phyloP scores from a whole-genome alignment of 2,888 invertebrate species.

The Hirtodrosophila histrioides region DNA sequence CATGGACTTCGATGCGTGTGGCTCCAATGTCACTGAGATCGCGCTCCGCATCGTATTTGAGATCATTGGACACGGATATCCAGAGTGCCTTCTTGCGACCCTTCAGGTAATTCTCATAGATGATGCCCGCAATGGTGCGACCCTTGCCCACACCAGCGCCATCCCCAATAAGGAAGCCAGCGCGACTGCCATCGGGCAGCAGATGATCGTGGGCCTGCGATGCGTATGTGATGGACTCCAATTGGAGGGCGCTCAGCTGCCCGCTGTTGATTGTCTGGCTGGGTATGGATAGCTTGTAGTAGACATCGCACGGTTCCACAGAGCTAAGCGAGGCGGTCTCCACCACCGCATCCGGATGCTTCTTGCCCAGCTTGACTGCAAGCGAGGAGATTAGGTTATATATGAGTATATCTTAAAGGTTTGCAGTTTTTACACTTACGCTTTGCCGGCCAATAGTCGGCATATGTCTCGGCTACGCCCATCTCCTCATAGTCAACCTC shows the following conservation, averaged over 20 bases:
- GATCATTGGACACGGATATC: constrained; percentile 99
- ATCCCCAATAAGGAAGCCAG: constrained; percentile 98
- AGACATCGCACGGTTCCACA: constrained; percentile 96
- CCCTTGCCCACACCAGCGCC: constrained; percentile 99
- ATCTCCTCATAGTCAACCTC: constrained; percentile 97
- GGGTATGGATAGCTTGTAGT: constrained; percentile 93
- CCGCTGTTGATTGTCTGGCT: constrained; percentile 93
- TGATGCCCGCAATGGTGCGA: constrained; percentile 98
- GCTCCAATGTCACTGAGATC: constrained; percentile 98
- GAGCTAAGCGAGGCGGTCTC: constrained; percentile 99
- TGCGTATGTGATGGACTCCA: constrained; percentile 98
- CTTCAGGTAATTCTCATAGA: constrained; percentile 97
- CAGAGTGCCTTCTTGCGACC: constrained; percentile 98
- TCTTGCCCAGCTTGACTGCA: constrained; percentile 94
- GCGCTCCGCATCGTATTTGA: constrained; percentile 98
- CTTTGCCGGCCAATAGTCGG: constrained; percentile 99
- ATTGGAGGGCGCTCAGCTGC: constrained; percentile 95
- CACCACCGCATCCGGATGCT: constrained; percentile 99
- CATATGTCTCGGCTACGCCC: constrained; percentile 99
- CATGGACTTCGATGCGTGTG: constrained; percentile 93
- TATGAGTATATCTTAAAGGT: too few species aligned
- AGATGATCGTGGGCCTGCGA: constrained; percentile 97
- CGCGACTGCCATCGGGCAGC: constrained; percentile 94
- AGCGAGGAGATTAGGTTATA: constrained; percentile 3
- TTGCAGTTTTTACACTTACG: constrained; percentile 85